Base-by-base conservation (phyloP, 2,797 vertebrate species). In the Myripristis jacobus region DNA sequence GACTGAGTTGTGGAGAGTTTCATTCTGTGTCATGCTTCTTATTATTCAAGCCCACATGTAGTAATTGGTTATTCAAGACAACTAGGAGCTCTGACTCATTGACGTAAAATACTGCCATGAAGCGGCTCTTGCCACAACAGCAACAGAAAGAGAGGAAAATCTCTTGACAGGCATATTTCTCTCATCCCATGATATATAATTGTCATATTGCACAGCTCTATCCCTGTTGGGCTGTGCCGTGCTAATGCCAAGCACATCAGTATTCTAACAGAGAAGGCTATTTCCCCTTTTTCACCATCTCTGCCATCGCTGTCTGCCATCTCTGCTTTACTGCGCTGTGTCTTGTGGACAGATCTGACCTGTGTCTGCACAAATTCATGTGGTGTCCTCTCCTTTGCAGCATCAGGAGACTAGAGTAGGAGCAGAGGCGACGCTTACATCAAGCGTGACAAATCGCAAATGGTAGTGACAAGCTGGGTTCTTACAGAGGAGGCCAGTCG, bases 311-410 rank as follows among this genome's bases (percentile, higher is more conserved):
- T 38, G 54, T 76, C 54, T 38, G 11, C 34, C 25, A 21, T 50
- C 15, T 58, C 36, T 38, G 56, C 44, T 70, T 87, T 41, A 67
- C 68, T 29, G 63, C 22, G 11, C 48, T 63, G n/a, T 16, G 3
- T 73, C 67, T 74, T 19, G 65, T 68, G 59, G 54, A 65, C 19
- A 61, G 65, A 18, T n/a, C 51, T 51, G 48, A 51, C 22, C 48
- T 31, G 46, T 72, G 75, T 74, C 73, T 47, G 52, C 73, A 73
- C 81, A 77, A 77, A 77, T 64, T 59, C 38, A 60, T 71, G 75
- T 70, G 69, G 66, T 65, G 74, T 62, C 58, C 60, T 73, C 73
- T 82, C 54, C 75, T 82, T 81, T 81, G 77, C 60, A 67, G 85
- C 57, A 74, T 67, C 70, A 52, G 16, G 66, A 58, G n/a, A n/a